Base-by-base conservation (phyloP, 2,113 vertebrate genomes). In the Stigmatopora nigra region DNA sequence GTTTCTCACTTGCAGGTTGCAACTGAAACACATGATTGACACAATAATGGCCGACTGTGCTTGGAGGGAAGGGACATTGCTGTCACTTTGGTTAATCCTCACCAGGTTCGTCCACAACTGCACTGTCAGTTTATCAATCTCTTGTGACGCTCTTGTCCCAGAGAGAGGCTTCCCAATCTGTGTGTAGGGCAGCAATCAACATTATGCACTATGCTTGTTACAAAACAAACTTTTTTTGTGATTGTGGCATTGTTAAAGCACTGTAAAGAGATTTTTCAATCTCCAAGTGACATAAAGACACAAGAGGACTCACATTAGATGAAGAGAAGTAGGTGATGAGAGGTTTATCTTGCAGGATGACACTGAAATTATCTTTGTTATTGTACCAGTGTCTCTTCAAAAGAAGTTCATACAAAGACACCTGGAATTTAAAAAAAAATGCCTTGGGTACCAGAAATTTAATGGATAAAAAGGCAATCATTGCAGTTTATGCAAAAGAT, bases 341-440 rank as follows among this genome's bases (percentile, higher is more conserved):
- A 19, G 87, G 86, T 0, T 64, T 7, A 10, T 92, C 89, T 77
- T 96, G 94, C 14, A 90, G 68, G 1, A 92, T 87, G 3, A 91
- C 87, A 0, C 88, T 70, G 5, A 96, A 96, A 80, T 96, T 93
- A 0, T 94, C 86, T 9, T 68, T 84, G 57, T 76, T 65, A 0
- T 64, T 60, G 0, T 93, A 93, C 68, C 81, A 88, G 6, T 65
- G 58, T 0, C 75, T 83, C 76, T 59, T 78, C 62, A 88, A 61
- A 61, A 93, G 19, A 4, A 84, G 78, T 25, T 78, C 68, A 4
- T 70, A 56, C 79, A 89, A 67, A 19, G 86, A 84, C 59, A 80
- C 86, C 88, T 89, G 65, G 3, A 46, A 13, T 25, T 65, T 36
- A 1, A 1, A n/a, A 66, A 13, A 59, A 48, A 49, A 36, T 3